Conservation (phyloP, 2,888 invertebrate species). For the Xanthostigma xanthostigma region DNA sequence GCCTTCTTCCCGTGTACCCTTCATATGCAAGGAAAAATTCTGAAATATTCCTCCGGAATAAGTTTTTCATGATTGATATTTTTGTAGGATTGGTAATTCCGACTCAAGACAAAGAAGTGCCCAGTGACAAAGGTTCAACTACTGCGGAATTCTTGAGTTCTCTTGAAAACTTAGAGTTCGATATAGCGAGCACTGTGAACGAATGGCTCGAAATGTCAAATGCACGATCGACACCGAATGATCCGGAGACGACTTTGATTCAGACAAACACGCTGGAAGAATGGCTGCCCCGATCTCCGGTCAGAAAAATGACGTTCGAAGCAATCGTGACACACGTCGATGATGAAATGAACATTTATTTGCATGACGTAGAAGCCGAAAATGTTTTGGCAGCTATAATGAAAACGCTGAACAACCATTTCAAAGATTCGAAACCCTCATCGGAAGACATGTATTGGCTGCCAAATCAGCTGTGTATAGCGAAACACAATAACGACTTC, state of each 20-base stretch:
- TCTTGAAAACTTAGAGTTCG: not conserved
- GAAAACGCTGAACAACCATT: slow-evolving; percentile 32
- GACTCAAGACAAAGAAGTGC: no score
- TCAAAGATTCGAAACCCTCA: slow-evolving; percentile 30
- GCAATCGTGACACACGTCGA: slow-evolving; percentile 50
- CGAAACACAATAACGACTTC: slow-evolving; percentile 45
- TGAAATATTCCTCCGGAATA: no score
- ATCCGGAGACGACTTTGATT: slow-evolving; percentile 9
- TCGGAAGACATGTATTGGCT: slow-evolving; percentile 38
- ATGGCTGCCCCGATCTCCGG: slow-evolving; percentile 44
- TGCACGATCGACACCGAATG: slow-evolving; percentile 8
- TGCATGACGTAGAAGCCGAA: slow-evolving; percentile 22
- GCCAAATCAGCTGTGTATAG: slow-evolving; percentile 51
- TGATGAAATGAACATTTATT: slow-evolving; percentile 28
- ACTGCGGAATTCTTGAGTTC: slow-evolving; percentile 6
- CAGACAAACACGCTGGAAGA: slow-evolving; percentile 26
- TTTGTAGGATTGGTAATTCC: no score
- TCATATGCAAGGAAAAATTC: no score
- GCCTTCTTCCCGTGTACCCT: no score
- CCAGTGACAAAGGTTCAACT: slow-evolving; percentile 5
- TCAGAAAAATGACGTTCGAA: slow-evolving; percentile 35
- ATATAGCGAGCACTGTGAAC: not conserved
- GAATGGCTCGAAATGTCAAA: slow-evolving; percentile 4
- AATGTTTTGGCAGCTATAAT: slow-evolving; percentile 32
- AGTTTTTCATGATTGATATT: no score